Conservation (phyloP, 1,140 invertebrate species). For the honey bee (Apis mellifera) region Amel_HAv3.1 CM009932.2:9301501-9302000, state of each 20-base stretch:
- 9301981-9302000: too few species aligned
- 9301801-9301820: slow-evolving; percentile 6
- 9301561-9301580: slow-evolving; percentile 4
- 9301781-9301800: not conserved
- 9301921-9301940: not conserved
- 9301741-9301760: not conserved
- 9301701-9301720: slow-evolving; percentile 6
- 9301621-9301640: not conserved
- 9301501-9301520: slow-evolving; percentile 20
- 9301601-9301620: slow-evolving; percentile 1
- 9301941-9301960: not conserved
- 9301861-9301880: not conserved
- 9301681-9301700: slow-evolving; percentile 2
- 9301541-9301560: slow-evolving; percentile 25
- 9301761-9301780: slow-evolving; percentile 1
- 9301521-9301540: slow-evolving; percentile 46
- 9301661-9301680: not conserved
- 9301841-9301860: too few species aligned
- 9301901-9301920: not conserved
- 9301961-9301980: too few species aligned
- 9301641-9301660: too few species aligned
- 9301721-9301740: slow-evolving; percentile 22
- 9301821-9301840: not conserved
- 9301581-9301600: slow-evolving; percentile 50
- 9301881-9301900: not conserved